These are phyloP conservation scores for Anthophora plumipes DNA, from an alignment of 2,888 invertebrate genomes.

Conservation along the genomic window DNA sequence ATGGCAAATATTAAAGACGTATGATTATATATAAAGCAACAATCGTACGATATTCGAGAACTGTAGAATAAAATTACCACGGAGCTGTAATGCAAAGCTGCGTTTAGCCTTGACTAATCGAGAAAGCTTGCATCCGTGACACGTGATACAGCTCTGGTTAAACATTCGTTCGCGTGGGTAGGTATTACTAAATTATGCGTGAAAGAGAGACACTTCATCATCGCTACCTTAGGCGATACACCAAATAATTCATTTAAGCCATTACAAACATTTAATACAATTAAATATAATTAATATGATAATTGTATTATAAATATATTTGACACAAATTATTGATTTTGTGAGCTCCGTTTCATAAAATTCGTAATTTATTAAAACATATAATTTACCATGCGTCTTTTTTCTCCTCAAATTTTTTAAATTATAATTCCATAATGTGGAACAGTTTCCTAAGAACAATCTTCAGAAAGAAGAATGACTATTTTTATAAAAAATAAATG, in stretches of 20 bases:
- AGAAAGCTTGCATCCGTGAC: slow-evolving; percentile 46
- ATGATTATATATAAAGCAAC: background rate
- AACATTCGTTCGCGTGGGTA: slow-evolving; percentile 57
- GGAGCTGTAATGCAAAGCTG: slow-evolving; percentile 12
- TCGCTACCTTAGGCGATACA: slow-evolving; percentile 35
- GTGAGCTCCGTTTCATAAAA: background rate
- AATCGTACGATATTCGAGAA: slow-evolving; percentile 1
- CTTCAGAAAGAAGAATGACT: no score
- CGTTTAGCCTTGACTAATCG: slow-evolving; percentile 41
- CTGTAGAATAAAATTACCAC: slow-evolving; percentile 10
- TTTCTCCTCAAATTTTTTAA: background rate
- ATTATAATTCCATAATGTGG: background rate
- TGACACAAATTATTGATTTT: background rate
- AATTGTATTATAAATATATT: slow-evolving; percentile 1
- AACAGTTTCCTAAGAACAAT: background rate
- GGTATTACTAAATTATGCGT: slow-evolving; percentile 64
- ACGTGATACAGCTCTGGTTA: slow-evolving; percentile 42
- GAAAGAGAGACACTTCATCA: slow-evolving; percentile 41
- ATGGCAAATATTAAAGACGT: background rate
- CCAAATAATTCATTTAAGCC: slow-evolving; percentile 27
- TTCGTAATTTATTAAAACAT: no score
- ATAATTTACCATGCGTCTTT: background rate
- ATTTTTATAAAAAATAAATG: no score
- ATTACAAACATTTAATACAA: slow-evolving; percentile 8
- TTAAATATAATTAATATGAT: no score